Percentiles rank a stretch among this genome's conserved stretches.
Evolutionary conservation across 2,888 invertebrate species (phyloP).

Genomic region (Argynnis bischoffii): DNA sequence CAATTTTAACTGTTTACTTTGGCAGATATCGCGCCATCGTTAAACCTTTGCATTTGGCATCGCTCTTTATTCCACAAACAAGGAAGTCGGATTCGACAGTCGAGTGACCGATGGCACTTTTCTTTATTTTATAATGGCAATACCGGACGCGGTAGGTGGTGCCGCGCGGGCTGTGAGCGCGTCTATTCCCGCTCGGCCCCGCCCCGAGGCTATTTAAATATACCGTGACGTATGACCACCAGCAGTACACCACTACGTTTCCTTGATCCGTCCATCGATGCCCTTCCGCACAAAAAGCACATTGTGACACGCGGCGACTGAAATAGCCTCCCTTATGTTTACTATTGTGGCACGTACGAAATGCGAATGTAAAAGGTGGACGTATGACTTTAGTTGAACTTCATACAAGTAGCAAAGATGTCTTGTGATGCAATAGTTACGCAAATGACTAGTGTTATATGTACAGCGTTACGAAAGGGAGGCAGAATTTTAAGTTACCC

Average conservation of each 20-base stretch:
- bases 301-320: slow-evolving; percentile 61
- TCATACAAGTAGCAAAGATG: slow-evolving; percentile 33
- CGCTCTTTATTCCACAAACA: slow-evolving; percentile 31
- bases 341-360: slow-evolving; percentile 35
- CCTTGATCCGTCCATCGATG: slow-evolving; percentile 64
- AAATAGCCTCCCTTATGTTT: slow-evolving; percentile 42
- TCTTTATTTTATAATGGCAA: slow-evolving; percentile 43
- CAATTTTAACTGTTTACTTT: slow-evolving; percentile 56
- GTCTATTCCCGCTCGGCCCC: slow-evolving; percentile 53
- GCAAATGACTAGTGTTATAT: slow-evolving; percentile 40
- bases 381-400: slow-evolving; percentile 8
- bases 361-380: slow-evolving; percentile 27
- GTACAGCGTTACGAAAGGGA: slow-evolving; percentile 42
- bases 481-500: slow-evolving; percentile 42
- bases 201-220: slow-evolving; percentile 67
- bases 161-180: slow-evolving; percentile 65
- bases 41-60: slow-evolving; percentile 33
- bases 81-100: slow-evolving; percentile 27
- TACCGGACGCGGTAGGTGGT: slow-evolving; percentile 49
- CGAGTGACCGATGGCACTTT: slow-evolving; percentile 33
- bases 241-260: slow-evolving; percentile 51
- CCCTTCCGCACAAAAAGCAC: slow-evolving; percentile 60
- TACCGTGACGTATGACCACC: slow-evolving; percentile 58
- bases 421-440: slow-evolving; percentile 43
- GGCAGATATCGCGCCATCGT: slow-evolving; percentile 43